phyloP scores from a whole-genome alignment of 2,888 invertebrate species.

The Keiferia lycopersicella region DNA sequence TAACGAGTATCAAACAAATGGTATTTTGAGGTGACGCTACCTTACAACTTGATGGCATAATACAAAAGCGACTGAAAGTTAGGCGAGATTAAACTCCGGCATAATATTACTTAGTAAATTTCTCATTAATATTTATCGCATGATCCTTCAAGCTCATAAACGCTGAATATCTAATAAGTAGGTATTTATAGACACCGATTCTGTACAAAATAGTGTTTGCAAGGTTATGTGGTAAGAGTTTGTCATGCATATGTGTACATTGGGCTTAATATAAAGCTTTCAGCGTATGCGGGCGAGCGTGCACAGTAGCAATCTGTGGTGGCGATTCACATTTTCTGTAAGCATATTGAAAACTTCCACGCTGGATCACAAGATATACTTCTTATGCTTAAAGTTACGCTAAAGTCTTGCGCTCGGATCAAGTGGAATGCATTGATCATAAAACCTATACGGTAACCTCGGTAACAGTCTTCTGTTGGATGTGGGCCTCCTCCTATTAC shows the following conservation, averaged over 20 bases:
- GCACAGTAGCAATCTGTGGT: neutral
- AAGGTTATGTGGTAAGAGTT: slow-evolving; percentile 2
- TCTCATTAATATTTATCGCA: slow-evolving; percentile 12
- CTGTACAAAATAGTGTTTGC: neutral
- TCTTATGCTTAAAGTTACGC: too few species aligned
- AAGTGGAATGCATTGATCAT: too few species aligned
- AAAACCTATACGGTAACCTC: too few species aligned
- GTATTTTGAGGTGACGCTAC: neutral
- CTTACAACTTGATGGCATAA: neutral
- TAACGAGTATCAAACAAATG: too few species aligned
- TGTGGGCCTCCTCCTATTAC: too few species aligned
- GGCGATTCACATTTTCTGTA: too few species aligned
- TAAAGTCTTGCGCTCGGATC: too few species aligned
- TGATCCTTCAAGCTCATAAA: slow-evolving; percentile 13
- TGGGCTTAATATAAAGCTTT: slow-evolving; percentile 5
- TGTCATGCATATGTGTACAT: neutral
- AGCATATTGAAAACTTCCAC: neutral
- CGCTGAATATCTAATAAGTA: slow-evolving; percentile 2
- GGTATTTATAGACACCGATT: slow-evolving; percentile 30
- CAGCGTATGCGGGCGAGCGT: neutral
- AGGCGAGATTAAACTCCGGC: slow-evolving; percentile 12
- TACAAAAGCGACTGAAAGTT: slow-evolving; percentile 6
- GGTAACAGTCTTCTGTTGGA: too few species aligned
- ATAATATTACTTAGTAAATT: slow-evolving; percentile 9
- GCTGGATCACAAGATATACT: neutral